Evolutionary conservation across 2,888 invertebrate genomes (phyloP), one percentile per base, ranked within the genome.

Genomic region (Ceratothoa steindachneri): DNA sequence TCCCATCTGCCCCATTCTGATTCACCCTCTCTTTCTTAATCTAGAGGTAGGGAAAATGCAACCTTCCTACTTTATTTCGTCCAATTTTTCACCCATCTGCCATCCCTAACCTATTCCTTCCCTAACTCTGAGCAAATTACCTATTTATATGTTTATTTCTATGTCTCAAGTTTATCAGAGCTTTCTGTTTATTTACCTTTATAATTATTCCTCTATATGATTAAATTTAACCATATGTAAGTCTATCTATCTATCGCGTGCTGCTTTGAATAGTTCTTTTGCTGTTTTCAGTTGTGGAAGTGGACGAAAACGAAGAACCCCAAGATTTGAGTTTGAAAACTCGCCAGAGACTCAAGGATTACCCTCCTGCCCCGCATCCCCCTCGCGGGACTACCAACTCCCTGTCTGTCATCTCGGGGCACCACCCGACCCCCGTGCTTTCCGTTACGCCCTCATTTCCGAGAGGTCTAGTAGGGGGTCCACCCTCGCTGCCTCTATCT

Each of bases 281-380:
- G 69, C 41, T 15, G 27, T 66, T 30, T 24, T 1, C 77, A 77
- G 77, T 60, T 7, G 24, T 24, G 41, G 77, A 71, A 12, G 72
- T 30, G 27, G 77, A 77, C 27, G 75, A 76, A 30, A 76, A 76
- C 67, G 31, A 72, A 53, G 70, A 76, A 60, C 77, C 77, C 0
- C 69, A 77, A 30, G 77, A 77, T 60, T 67, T 77, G 15, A 77
- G 74, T 41, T 69, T 77, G 67, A 77, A 74, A 67, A 71, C 66
- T 31, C 27, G 64, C 19, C 53, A 71, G n/a, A 22, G 64, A 5
- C 3, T 24, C 7, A 7, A 3, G 9, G 24, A 52, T n/a, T n/a
- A n/a, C n/a, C n/a, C n/a, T n/a, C n/a, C n/a, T n/a, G 4, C 9
- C 53, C 52, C 72, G 22, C 30, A 24, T 15, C 52, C 66, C 66